Conservation (phyloP, 2,113 vertebrate genomes). For the Crotalus tigris region DNA sequence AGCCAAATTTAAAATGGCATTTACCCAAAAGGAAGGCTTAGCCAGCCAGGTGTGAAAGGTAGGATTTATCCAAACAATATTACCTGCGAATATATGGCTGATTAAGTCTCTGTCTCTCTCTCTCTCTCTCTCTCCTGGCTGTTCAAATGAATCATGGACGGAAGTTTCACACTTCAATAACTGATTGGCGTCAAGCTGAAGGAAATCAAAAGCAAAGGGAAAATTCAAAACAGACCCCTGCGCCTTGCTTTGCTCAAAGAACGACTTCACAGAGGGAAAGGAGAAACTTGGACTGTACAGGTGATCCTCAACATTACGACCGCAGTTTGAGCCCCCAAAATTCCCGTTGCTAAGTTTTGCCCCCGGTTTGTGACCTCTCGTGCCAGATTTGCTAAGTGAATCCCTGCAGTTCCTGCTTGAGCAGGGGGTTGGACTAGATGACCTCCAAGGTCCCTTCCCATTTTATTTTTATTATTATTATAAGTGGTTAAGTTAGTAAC, state of each 20-base stretch:
- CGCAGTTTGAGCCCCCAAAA: background rate
- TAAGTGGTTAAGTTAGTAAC: background rate
- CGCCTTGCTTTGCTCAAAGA: background rate
- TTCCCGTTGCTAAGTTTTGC: background rate
- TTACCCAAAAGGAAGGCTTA: background rate
- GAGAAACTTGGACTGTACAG: background rate
- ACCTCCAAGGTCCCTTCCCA: no score
- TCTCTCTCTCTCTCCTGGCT: background rate
- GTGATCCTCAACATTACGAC: background rate
- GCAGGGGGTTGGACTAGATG: no score
- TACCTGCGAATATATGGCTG: background rate
- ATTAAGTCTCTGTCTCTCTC: background rate
- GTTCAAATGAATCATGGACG: background rate
- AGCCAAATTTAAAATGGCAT: background rate
- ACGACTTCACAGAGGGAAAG: background rate
- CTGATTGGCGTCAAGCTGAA: constrained; percentile 5
- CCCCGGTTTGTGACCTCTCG: background rate
- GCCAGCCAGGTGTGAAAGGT: background rate
- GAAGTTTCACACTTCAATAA: background rate
- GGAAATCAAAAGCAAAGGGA: background rate
- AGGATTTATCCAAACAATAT: background rate
- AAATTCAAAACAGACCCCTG: background rate
- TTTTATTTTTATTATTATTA: no score
- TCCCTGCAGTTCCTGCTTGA: background rate
- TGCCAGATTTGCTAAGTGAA: background rate